Evolutionary conservation across 2,113 vertebrate species (phyloP).

Genomic region (Sebastes schlegelii): DNA sequence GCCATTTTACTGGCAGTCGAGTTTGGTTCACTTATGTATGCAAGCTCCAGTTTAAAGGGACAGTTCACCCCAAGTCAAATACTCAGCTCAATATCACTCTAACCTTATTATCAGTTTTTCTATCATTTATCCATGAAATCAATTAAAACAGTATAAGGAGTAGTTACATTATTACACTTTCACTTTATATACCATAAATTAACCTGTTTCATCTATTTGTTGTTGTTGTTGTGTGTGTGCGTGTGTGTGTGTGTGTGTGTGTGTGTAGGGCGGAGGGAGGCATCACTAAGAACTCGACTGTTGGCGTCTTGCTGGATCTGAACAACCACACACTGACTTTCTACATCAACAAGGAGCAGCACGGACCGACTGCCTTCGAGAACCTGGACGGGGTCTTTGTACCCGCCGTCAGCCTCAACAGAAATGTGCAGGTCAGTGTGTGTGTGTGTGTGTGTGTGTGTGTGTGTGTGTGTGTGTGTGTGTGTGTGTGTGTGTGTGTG

Average conservation of each 20-base stretch:
- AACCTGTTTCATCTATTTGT: neutral
- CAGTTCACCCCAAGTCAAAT: no score
- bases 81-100: no score
- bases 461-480: constrained; percentile 17
- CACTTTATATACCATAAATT: neutral
- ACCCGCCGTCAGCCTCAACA: constrained; percentile 96
- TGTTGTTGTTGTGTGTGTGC: constrained; percentile 1
- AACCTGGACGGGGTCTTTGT: constrained; percentile 96
- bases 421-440: constrained; percentile 93
- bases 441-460: constrained; percentile 10
- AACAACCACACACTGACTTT: constrained; percentile 93
- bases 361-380: constrained; percentile 95
- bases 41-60: neutral
- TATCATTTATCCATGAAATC: no score
- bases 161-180: no score
- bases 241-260: constrained; percentile 43
- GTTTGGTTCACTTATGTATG: neutral
- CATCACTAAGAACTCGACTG: constrained; percentile 91
- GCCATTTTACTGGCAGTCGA: neutral
- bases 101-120: no score
- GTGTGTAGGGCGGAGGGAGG: constrained; percentile 93
- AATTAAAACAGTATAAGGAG: no score
- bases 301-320: constrained; percentile 95
- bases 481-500: constrained; percentile 20
- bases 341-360: constrained; percentile 96